Percentiles rank a stretch among this genome's conserved stretches.
phyloP scores from a whole-genome alignment of 2,888 invertebrate species.

The Eudasyphora cyanicolor region DNA sequence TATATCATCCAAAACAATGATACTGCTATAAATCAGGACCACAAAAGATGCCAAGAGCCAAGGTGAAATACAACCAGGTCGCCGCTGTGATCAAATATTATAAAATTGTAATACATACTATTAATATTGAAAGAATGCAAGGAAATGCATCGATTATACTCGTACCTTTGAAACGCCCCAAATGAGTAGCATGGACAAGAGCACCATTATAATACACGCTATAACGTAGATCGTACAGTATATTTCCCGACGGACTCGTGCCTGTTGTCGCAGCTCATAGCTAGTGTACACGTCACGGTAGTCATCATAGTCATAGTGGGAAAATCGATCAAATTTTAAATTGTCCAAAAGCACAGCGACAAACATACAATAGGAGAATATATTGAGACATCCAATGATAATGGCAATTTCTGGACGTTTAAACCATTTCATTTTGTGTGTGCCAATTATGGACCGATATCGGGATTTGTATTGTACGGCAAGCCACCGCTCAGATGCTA shows the following conservation, averaged over 20 bases:
- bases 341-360: background rate
- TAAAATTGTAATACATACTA: background rate
- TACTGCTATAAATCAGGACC: background rate
- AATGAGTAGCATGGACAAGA: background rate
- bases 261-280: background rate
- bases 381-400: conserved; percentile 22
- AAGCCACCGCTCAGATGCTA: background rate
- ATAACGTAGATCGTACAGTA: background rate
- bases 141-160: background rate
- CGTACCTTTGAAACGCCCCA: background rate
- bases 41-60: conserved; percentile 15
- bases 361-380: background rate
- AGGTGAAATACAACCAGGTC: background rate
- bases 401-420: background rate
- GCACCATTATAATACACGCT: background rate
- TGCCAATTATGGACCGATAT: background rate
- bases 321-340: conserved; percentile 16
- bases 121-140: background rate
- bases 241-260: background rate
- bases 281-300: background rate
- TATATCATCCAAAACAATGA: background rate
- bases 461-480: background rate
- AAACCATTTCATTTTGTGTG: background rate
- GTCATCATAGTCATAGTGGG: conserved; percentile 2
- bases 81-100: background rate